Base-by-base conservation (phyloP, 2,888 invertebrate genomes). In the Synergus laeviventris region DNA sequence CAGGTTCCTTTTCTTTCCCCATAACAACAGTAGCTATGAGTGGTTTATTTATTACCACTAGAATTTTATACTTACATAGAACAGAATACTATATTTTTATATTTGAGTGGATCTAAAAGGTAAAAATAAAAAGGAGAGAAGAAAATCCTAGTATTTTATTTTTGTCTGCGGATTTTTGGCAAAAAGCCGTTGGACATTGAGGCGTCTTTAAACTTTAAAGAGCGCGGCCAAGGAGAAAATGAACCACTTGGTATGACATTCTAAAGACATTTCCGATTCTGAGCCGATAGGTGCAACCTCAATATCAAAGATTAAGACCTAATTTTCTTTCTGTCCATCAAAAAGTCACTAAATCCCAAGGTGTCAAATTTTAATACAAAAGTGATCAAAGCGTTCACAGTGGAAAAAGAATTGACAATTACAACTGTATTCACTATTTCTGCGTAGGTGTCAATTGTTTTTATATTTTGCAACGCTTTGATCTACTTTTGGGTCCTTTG, bases 201-300 rank as follows among this genome's bases (percentile, higher is more conserved):
- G 56, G 11, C 21, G 56, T n/a, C 70, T 70, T 49, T 70, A 70
- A 70, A 70, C 70, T 70, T 70, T 70, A 31, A 49, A n/a, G 31
- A n/a, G n/a, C 5, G 31, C 49, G n/a, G 49, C 64, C 42, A 70
- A 31, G 31, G 31, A 49, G 56, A 56, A 1, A 24, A 12, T 56
- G 56, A 21, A 12, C 21, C 21, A 56, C 21, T 56, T 56, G 2
- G 0, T 56, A 56, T 21, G 56, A 21, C 56, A 56, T 56, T 49
- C 12, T 49, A 12, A 12, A 49, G n/a, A 49, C 16, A 49, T 49
- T 56, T 21, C 21, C 21, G 12, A 56, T 21, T 24, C 56, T 21
- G 0, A 56, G 21, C 21, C 21, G 4, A 21, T n/a, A 56, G 21
- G 21, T 1, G 18, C 21, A 56, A 21, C 21, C 18, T 2, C 21